Evolutionary conservation across 2,888 invertebrate genomes (phyloP).

Genomic region (Andrena trimmerana): DNA sequence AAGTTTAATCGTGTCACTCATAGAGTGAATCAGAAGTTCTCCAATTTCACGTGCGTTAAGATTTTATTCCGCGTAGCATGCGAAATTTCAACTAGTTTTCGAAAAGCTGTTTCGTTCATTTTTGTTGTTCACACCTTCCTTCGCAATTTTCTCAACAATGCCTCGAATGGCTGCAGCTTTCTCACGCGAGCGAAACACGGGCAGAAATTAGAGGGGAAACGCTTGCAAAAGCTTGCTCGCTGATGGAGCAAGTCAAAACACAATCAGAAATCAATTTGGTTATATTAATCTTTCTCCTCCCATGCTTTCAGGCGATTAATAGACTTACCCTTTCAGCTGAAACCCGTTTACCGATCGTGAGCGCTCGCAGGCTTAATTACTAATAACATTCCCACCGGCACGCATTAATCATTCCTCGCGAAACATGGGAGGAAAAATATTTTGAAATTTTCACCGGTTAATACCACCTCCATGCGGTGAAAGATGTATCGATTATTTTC

Average conservation of each 20-base stretch:
- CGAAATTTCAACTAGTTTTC: no score
- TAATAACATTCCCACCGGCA: not conserved
- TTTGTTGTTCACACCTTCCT: no score
- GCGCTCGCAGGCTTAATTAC: not conserved
- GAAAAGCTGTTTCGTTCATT: no score
- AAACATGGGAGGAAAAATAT: not conserved
- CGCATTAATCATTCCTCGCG: slow-evolving; percentile 8
- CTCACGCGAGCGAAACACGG: no score
- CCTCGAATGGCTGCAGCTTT: no score
- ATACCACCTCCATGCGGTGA: not conserved
- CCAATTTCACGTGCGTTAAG: no score
- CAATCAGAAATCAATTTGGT: slow-evolving; percentile 13
- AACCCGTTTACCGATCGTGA: slow-evolving; percentile 3
- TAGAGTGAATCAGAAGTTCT: no score
- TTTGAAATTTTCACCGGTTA: not conserved
- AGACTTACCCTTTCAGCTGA: not conserved
- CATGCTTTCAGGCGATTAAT: not conserved
- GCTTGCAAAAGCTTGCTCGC: not conserved
- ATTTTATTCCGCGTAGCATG: no score
- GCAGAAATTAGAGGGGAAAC: no score
- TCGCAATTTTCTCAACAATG: no score
- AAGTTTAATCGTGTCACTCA: no score
- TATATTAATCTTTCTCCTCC: slow-evolving; percentile 3
- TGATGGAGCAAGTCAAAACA: not conserved
- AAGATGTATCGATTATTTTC: not conserved